Conservation (phyloP, 2,113 vertebrate genomes). For the Tor tambroides region DNA sequence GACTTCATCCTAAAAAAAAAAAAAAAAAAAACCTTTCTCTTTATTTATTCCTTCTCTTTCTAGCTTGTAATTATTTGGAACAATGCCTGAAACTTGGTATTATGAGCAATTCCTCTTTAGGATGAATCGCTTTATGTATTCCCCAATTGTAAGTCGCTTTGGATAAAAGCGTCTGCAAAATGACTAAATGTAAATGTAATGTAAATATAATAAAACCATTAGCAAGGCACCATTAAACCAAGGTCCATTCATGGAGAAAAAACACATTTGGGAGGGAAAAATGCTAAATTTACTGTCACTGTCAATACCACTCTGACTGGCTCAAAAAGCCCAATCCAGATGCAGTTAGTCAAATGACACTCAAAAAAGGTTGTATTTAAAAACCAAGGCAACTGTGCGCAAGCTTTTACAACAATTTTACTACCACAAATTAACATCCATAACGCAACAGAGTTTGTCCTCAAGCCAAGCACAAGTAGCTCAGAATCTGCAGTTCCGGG, state of each 20-base stretch:
- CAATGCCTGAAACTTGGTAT: no score
- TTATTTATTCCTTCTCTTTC: no score
- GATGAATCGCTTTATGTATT: no score
- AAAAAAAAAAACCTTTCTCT: no score
- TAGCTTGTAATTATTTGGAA: no score
- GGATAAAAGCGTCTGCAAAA: no score
- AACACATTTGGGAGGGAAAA: slow-evolving; percentile 36
- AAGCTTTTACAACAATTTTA: background rate
- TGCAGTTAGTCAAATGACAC: background rate
- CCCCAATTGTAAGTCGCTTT: no score
- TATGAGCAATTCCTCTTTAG: no score
- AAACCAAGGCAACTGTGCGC: slow-evolving; percentile 18
- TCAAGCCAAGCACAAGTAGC: slow-evolving; percentile 1
- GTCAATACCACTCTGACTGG: background rate
- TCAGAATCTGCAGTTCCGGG: slow-evolving; percentile 35
- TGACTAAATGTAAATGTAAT: no score
- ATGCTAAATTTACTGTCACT: slow-evolving; percentile 35
- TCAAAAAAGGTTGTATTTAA: slow-evolving; percentile 15
- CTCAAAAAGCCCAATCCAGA: background rate
- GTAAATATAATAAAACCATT: slow-evolving; percentile 83
- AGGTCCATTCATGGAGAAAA: slow-evolving; percentile 47
- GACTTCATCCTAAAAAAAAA: no score
- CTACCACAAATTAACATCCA: slow-evolving; percentile 39
- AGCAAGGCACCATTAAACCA: slow-evolving; percentile 73
- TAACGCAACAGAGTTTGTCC: slow-evolving; percentile 22